Evolutionary conservation across 2,888 invertebrate species (phyloP).

Genomic region (Tridacna gigas): DNA sequence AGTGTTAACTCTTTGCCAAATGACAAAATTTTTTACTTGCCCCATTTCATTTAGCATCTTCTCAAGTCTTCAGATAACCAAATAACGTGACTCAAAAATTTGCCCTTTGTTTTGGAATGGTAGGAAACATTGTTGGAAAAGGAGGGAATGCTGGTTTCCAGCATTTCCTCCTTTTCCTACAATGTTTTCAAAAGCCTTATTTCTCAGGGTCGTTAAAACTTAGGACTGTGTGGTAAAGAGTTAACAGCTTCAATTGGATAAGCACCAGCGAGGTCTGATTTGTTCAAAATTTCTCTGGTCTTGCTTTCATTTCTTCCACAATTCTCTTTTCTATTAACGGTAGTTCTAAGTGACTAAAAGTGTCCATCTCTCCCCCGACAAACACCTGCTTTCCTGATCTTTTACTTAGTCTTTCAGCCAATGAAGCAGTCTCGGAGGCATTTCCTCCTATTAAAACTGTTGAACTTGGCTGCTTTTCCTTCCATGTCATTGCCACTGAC

Average conservation of each 20-base stretch:
- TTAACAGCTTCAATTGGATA: neutral
- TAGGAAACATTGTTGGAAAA: no score
- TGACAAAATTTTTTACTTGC: no score
- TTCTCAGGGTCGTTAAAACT: no score
- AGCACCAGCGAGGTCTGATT: no score
- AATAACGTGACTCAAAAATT: no score
- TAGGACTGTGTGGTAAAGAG: neutral
- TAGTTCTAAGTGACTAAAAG: slow-evolving; percentile 69
- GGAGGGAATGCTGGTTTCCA: no score
- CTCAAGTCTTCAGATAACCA: no score
- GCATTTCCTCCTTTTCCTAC: no score
- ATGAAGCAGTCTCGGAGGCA: slow-evolving; percentile 61
- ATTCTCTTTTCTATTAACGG: slow-evolving; percentile 77
- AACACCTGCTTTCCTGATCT: slow-evolving; percentile 79
- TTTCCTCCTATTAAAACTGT: slow-evolving; percentile 68
- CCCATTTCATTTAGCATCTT: no score
- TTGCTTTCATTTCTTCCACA: slow-evolving; percentile 70
- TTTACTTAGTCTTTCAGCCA: slow-evolving; percentile 76
- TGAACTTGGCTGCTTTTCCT: slow-evolving; percentile 64
- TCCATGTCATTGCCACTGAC: slow-evolving; percentile 76
- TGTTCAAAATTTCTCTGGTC: slow-evolving; percentile 69
- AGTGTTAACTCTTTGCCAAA: no score
- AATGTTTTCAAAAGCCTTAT: no score
- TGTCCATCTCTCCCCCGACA: slow-evolving; percentile 73
- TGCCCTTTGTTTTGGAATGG: no score